Evolutionary conservation across 2,113 vertebrate species (phyloP).

Genomic region (Cebus imitator): DNA sequence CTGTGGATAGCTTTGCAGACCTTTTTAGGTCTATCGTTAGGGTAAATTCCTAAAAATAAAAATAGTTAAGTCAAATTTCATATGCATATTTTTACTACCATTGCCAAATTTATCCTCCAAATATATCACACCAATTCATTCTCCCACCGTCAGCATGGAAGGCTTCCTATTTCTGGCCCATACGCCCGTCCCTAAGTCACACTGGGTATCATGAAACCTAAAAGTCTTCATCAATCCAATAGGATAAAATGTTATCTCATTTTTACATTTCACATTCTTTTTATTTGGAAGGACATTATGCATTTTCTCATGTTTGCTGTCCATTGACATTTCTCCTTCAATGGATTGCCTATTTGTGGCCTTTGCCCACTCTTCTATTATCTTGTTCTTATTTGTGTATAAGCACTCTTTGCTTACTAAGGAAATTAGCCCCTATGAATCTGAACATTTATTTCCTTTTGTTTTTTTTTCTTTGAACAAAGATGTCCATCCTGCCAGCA

Average conservation of each 20-base stretch:
- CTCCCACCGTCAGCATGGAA: background rate
- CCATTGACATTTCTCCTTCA: background rate
- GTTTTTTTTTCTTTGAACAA: background rate
- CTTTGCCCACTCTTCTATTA: background rate
- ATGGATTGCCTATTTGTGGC: background rate
- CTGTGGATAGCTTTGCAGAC: background rate
- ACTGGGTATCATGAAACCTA: background rate
- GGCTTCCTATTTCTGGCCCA: background rate
- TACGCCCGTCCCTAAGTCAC: background rate
- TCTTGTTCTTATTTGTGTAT: background rate
- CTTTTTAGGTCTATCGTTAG: background rate
- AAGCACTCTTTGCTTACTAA: background rate
- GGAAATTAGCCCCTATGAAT: background rate
- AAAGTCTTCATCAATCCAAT: background rate
- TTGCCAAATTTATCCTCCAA: conserved; percentile 4
- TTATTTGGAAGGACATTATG: background rate
- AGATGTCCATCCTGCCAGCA: background rate
- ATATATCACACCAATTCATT: background rate
- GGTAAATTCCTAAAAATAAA: conserved; percentile 33
- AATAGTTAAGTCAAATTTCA: conserved; percentile 24
- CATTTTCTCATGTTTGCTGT: background rate
- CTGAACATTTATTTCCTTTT: background rate
- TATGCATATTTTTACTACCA: conserved; percentile 5
- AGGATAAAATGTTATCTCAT: background rate
- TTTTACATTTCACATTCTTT: background rate